Evolutionary conservation across 2,888 invertebrate species (phyloP).

Genomic region (Drosophila diplacantha): DNA sequence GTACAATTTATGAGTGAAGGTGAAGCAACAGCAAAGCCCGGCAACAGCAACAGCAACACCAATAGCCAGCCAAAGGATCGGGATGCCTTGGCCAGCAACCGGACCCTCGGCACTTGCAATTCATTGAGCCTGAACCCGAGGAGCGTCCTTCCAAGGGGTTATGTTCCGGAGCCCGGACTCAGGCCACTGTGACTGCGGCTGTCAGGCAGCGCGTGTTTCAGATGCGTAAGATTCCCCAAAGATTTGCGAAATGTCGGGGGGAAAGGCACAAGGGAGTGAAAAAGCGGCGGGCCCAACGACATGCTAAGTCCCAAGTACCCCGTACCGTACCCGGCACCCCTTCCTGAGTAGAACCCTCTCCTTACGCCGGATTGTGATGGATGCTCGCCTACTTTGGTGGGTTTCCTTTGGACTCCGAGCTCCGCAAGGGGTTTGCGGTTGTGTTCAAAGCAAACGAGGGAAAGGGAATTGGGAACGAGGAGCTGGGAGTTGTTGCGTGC

Average conservation of each 20-base stretch:
- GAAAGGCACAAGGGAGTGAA: not conserved
- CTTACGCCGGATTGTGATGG: conserved; percentile 34
- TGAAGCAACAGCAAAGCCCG: conserved; percentile 44
- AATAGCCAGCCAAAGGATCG: conserved; percentile 13
- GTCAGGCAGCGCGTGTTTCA: conserved; percentile 46
- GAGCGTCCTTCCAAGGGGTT: conserved; percentile 31
- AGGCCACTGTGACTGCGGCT: conserved; percentile 43
- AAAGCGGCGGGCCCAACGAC: conserved; percentile 13
- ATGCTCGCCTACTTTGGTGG: conserved; percentile 29
- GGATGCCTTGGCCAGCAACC: conserved; percentile 19
- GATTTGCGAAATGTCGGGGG: conserved; percentile 51
- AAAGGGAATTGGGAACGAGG: not conserved
- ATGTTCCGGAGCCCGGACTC: conserved; percentile 27
- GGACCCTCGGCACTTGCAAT: conserved; percentile 33
- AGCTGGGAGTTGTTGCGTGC: conserved; percentile 19
- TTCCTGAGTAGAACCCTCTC: conserved; percentile 17
- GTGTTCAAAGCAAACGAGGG: not conserved
- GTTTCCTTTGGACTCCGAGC: conserved; percentile 6
- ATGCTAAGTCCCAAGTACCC: conserved; percentile 22
- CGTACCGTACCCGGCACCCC: not conserved
- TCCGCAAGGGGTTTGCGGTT: conserved; percentile 22
- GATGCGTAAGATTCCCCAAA: conserved; percentile 66
- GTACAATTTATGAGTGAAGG: conserved; percentile 72
- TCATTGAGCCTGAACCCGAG: conserved; percentile 30
- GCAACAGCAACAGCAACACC: conserved; percentile 6